Evolutionary conservation across 1,140 invertebrate genomes (phyloP).

Genomic region (Nasonia vitripennis): DNA sequence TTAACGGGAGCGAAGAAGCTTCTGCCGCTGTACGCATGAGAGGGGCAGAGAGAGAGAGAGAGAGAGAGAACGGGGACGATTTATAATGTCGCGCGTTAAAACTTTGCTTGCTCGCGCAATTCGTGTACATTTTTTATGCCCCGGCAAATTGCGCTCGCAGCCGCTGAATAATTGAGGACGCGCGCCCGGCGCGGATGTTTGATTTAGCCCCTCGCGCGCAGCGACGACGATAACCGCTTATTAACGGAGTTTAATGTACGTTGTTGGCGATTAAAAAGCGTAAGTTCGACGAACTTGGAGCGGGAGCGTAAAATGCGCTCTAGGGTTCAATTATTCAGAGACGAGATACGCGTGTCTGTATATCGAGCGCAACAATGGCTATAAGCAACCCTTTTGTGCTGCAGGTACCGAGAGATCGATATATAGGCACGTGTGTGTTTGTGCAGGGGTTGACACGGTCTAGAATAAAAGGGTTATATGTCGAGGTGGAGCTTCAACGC

Average conservation of each 20-base stretch:
- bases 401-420: background rate
- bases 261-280: background rate
- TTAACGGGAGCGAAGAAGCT: background rate
- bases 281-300: background rate
- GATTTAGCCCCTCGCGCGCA: background rate
- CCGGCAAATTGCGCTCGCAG: background rate
- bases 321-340: background rate
- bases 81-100: conserved; percentile 46
- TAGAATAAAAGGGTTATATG: background rate
- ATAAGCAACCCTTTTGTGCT: background rate
- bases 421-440: no score
- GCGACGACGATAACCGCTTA: background rate
- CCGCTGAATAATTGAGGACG: background rate
- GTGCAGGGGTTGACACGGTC: background rate
- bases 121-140: background rate
- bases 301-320: background rate
- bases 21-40: background rate
- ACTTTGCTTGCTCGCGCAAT: conserved; percentile 27
- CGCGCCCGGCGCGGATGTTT: background rate
- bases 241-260: background rate
- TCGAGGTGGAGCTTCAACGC: background rate
- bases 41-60: background rate
- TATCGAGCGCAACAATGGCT: background rate
- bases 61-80: conserved; percentile 17
- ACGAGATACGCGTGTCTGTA: background rate